Conservation (phyloP, 2,888 invertebrate genomes). For the Oxytorus armatus region DNA sequence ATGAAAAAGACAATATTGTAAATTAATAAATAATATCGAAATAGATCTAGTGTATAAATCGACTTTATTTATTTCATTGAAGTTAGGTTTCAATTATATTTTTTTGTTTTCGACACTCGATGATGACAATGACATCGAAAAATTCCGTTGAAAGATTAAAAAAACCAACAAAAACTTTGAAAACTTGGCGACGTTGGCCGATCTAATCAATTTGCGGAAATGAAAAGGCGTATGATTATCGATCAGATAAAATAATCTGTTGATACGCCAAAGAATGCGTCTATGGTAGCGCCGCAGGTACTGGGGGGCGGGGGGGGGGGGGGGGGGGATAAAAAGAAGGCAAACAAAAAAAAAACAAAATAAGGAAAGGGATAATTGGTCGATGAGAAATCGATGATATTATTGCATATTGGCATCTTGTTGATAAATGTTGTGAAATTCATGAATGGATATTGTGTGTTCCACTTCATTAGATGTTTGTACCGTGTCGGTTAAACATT, state of each 20-base stretch:
- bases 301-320: background rate
- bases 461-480: no score
- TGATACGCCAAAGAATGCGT: background rate
- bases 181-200: no score
- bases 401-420: no score
- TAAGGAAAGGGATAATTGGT: constrained; percentile 1
- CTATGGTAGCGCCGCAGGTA: constrained; percentile 14
- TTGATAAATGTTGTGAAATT: no score
- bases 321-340: background rate
- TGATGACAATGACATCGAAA: constrained; percentile 3
- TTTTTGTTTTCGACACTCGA: background rate
- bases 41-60: no score
- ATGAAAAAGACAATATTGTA: no score
- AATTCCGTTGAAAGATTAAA: no score
- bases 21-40: no score
- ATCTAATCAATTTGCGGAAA: constrained; percentile 27
- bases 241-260: constrained; percentile 40
- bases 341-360: background rate
- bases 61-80: no score
- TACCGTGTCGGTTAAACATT: no score
- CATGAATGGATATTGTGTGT: no score
- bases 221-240: constrained; percentile 35
- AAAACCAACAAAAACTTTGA: no score
- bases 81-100: background rate
- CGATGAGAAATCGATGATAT: background rate